Conservation (phyloP, 2,888 invertebrate species). For the Dromius quadrimaculatus region DNA sequence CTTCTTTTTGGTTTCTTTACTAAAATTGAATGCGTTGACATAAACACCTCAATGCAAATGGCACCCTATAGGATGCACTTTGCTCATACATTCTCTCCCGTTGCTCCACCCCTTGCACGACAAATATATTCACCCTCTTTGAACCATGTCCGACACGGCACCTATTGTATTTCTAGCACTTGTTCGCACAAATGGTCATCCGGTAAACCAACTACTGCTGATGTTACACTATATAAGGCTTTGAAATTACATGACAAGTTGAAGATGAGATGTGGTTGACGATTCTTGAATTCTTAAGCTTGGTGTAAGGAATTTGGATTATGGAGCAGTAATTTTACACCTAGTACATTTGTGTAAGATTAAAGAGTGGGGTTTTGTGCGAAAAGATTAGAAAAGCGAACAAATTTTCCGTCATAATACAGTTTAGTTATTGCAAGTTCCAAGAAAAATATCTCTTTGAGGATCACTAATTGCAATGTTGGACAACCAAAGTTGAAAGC, state of each 20-base stretch:
- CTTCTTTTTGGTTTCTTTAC: no score
- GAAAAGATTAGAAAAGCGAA: not conserved
- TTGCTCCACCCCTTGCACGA: not conserved
- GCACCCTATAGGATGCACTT: conserved; percentile 19
- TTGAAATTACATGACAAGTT: conserved; percentile 19
- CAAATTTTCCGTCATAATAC: not conserved
- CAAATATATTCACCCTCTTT: not conserved
- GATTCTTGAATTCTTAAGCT: not conserved
- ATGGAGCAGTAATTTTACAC: conserved; percentile 17
- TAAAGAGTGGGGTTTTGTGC: not conserved
- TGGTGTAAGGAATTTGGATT: conserved; percentile 12
- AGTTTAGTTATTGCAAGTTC: not conserved
- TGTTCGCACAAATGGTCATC: conserved; percentile 30
- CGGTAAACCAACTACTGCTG: not conserved
- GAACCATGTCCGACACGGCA: conserved; percentile 11
- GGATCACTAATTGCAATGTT: no score
- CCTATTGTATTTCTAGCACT: conserved; percentile 35
- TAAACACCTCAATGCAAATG: conserved; percentile 11
- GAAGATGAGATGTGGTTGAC: conserved; percentile 1
- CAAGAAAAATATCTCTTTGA: conserved; percentile 1
- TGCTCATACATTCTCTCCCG: conserved; percentile 3
- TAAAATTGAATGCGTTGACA: no score
- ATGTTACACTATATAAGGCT: not conserved
- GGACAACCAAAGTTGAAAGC: no score
- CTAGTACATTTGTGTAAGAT: not conserved